A percentile compares a stretch with the other conserved stretches of the same genome.
phyloP scores from a whole-genome alignment of 2,113 vertebrate species.

The Eleginops maclovinus region DNA sequence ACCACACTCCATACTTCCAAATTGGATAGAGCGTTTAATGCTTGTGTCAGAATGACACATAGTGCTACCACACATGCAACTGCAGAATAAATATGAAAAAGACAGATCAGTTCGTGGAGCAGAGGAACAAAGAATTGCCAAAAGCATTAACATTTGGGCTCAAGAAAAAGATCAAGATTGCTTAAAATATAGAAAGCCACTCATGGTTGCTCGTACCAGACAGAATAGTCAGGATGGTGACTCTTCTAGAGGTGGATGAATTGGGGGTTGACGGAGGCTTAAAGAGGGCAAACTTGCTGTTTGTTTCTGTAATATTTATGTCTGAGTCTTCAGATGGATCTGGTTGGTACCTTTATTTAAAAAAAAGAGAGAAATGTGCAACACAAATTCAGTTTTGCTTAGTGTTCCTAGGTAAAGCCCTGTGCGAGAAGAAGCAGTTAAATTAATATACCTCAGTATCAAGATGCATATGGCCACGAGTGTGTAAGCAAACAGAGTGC shows the following conservation, averaged over 20 bases:
- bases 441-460: conserved; percentile 85
- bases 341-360: conserved; percentile 81
- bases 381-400: neutral
- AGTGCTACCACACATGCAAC: conserved; percentile 75
- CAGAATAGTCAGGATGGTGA: conserved; percentile 73
- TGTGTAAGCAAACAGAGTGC: conserved; percentile 89
- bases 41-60: conserved; percentile 72
- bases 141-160: neutral
- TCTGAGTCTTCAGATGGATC: conserved; percentile 52
- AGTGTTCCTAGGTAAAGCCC: neutral
- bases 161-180: conserved; percentile 3
- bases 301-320: conserved; percentile 17
- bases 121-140: neutral
- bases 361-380: neutral
- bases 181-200: neutral
- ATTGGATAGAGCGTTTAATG: conserved; percentile 70
- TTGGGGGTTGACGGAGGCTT: conserved; percentile 73
- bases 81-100: conserved; percentile 51
- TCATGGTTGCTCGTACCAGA: conserved; percentile 57
- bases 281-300: conserved; percentile 66
- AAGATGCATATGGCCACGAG: conserved; percentile 90
- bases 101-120: neutral
- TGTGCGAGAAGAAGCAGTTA: neutral
- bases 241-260: conserved; percentile 73
- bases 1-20: conserved; percentile 79